These are phyloP conservation scores for Jordanella pulchra DNA, from an alignment of 2,797 vertebrate genomes.

Conservation along the genomic window DNA sequence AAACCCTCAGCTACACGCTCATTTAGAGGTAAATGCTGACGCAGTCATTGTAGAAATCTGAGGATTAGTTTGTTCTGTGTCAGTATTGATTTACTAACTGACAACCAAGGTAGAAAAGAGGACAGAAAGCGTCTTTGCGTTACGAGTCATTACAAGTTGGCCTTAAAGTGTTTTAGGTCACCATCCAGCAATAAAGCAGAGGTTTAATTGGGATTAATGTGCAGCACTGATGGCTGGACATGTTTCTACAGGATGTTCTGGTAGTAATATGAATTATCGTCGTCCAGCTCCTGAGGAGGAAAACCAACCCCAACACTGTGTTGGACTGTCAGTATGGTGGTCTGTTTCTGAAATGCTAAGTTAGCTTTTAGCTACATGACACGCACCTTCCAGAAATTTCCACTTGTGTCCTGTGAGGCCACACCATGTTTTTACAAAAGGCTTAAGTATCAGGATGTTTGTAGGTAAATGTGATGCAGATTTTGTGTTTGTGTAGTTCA, in stretches of 20 bases:
- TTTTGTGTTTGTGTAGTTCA: background rate
- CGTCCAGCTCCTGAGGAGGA: too few relatives aligned
- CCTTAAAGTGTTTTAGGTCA: background rate
- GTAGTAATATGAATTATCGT: too few relatives aligned
- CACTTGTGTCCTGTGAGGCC: background rate
- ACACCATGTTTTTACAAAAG: background rate
- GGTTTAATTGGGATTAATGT: too few relatives aligned
- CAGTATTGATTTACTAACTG: background rate
- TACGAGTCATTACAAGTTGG: too few relatives aligned
- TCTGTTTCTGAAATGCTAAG: background rate
- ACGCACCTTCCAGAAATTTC: background rate
- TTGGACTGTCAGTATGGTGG: too few relatives aligned
- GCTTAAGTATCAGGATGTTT: background rate
- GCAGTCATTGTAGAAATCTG: conserved; percentile 2
- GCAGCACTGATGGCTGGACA: too few relatives aligned
- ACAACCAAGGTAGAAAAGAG: background rate
- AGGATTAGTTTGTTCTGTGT: background rate
- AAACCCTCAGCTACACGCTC: conserved; percentile 3
- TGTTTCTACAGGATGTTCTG: too few relatives aligned
- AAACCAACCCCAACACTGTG: background rate
- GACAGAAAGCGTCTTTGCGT: background rate
- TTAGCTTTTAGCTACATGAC: background rate
- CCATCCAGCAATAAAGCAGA: too few relatives aligned
- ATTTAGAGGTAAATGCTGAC: background rate
- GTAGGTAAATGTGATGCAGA: background rate